Percentiles rank a stretch among this genome's conserved stretches.
Conservation (phyloP, 2,797 vertebrate genomes). For the Oophaga sylvatica region DNA sequence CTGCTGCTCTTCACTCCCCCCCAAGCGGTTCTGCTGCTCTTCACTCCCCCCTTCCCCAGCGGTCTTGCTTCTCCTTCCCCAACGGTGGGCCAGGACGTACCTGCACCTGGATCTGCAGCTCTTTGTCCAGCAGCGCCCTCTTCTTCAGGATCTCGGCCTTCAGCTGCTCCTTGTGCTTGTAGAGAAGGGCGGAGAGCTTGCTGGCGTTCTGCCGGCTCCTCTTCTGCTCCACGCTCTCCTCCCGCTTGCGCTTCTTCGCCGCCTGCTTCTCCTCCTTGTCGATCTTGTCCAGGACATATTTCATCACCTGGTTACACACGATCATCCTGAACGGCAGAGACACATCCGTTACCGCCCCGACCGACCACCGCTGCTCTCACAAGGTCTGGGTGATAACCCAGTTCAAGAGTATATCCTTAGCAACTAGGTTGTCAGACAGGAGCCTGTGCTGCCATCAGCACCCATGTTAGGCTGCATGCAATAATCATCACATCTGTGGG, state of each 20-base stretch:
- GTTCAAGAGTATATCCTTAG: neutral
- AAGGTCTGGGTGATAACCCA: no score
- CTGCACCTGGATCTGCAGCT: slow-evolving; percentile 93
- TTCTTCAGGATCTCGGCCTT: slow-evolving; percentile 96
- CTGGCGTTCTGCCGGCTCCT: slow-evolving; percentile 88
- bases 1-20: neutral
- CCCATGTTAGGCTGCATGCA: no score
- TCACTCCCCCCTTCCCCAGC: no score
- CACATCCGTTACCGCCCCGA: neutral
- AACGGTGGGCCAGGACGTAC: slow-evolving; percentile 68
- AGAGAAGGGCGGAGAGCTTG: slow-evolving; percentile 91
- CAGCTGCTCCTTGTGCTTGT: slow-evolving; percentile 94
- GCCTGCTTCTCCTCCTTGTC: slow-evolving; percentile 95
- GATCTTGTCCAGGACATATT: slow-evolving; percentile 96
- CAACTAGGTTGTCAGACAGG: neutral
- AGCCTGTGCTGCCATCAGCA: neutral
- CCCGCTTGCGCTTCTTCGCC: slow-evolving; percentile 89
- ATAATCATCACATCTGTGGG: no score
- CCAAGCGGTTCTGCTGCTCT: no score
- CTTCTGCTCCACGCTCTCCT: slow-evolving; percentile 94
- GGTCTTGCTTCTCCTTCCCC: neutral
- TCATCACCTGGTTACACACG: slow-evolving; percentile 98
- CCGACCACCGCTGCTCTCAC: no score
- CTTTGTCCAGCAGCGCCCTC: slow-evolving; percentile 92
- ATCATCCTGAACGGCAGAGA: slow-evolving; percentile 85